Evolutionary conservation across 2,797 vertebrate species (phyloP), one percentile per base, ranked within the genome.

Genomic region (Eospalax fontanierii): DNA sequence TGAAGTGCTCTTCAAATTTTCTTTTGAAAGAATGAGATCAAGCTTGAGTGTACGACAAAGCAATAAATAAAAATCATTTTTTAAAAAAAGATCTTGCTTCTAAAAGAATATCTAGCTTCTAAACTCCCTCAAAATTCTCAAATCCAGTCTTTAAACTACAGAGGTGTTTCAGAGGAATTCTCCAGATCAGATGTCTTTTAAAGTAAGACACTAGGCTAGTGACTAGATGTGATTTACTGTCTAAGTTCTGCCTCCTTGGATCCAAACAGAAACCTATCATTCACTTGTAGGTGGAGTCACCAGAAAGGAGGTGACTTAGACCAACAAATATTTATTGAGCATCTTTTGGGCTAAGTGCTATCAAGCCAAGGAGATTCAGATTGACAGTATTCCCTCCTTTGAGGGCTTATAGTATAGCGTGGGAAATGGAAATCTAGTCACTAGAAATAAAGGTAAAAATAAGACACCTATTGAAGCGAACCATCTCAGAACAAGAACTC

Each of bases 251-350:
- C 68, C 14, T 82, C 65, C 38, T 57, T 91, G 66, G 76, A 83
- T 66, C 54, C 88, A 93, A 94, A 93, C 57, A 33, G 70, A 38
- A 96, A 71, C 68, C 76, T 89, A 92, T 86, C 88, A 94, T 87
- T 95, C 68, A 95, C 76, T 46, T 73, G 84, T 89, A 66, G 73
- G 92, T 91, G 87, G 82, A 93, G 80, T 80, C 87, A 65, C 61
- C 40, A 96, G 59, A 93, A 73, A 22, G 38, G 22, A 92, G 35
- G 50, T 95, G 96, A 97, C 63, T 93, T 74, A 93, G 84, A 38
- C 6, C 33, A 95, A 91, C 83, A 96, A 89, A 24, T 94, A 97
- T 95, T 97, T 96, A 96, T 63, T 95, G 91, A 97, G 96, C 90
- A 97, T 93, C 84, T 96, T 93, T 38, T 87, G 91, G 88, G 76